phyloP scores from a whole-genome alignment of 1,140 invertebrate species.

The Drosophila burlai region DNA sequence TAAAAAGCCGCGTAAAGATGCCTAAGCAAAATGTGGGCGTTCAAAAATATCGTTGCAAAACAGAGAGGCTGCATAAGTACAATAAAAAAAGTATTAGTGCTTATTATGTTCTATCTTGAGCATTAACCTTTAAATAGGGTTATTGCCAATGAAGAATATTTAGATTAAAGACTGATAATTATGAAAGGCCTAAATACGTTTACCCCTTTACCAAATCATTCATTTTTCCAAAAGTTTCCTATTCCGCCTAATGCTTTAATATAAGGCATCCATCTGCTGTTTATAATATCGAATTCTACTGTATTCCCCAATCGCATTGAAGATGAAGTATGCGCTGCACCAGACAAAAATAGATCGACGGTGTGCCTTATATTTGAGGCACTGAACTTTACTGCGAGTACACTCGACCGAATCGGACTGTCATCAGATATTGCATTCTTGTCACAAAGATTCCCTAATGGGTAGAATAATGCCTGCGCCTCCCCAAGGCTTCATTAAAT shows the following conservation, averaged over 20 bases:
- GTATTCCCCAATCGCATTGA: slow-evolving; percentile 31
- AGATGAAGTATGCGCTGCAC: slow-evolving; percentile 34
- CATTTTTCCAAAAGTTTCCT: not conserved
- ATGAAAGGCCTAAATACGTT: not conserved
- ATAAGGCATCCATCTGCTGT: slow-evolving; percentile 5
- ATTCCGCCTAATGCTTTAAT: slow-evolving; percentile 2
- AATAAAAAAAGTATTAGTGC: too few relatives aligned
- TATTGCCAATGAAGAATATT: not conserved
- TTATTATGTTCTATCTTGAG: too few relatives aligned
- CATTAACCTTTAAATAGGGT: not conserved
- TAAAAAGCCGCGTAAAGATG: not conserved
- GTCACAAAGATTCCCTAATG: slow-evolving; percentile 1
- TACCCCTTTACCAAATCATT: not conserved
- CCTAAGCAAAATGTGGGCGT: not conserved
- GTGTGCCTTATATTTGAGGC: slow-evolving; percentile 40
- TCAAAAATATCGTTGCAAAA: not conserved
- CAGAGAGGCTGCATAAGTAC: not conserved
- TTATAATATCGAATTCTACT: slow-evolving; percentile 14
- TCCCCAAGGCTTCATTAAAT: slow-evolving; percentile 43
- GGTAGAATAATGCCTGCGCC: slow-evolving; percentile 45
- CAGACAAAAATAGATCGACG: slow-evolving; percentile 24
- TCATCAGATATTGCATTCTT: not conserved
- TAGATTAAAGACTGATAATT: not conserved
- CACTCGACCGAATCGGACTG: slow-evolving; percentile 21
- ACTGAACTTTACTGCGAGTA: slow-evolving; percentile 39